phyloP scores from a whole-genome alignment of 2,113 vertebrate species.

The Petromus typicus region DNA sequence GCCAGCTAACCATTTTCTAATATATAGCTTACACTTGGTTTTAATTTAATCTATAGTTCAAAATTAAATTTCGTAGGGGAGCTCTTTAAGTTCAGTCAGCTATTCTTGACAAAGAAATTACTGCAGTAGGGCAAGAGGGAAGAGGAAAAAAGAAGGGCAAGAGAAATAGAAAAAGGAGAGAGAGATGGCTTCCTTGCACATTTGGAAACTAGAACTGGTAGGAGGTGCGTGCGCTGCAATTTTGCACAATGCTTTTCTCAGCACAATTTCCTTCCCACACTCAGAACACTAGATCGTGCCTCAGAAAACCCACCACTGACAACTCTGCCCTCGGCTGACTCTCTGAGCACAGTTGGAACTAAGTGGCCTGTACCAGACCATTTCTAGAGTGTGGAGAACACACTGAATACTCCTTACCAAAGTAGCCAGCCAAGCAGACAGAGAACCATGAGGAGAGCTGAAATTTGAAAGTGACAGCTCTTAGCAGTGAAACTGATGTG shows the following conservation, averaged over 20 bases:
- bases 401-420: not conserved
- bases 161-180: not conserved
- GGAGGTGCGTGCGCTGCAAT: not conserved
- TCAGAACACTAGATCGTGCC: not conserved
- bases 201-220: not conserved
- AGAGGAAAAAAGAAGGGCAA: not conserved
- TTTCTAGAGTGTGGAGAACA: conserved; percentile 46
- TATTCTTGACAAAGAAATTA: conserved; percentile 43
- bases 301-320: not conserved
- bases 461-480: conserved; percentile 24
- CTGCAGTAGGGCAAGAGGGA: not conserved
- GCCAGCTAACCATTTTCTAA: not conserved
- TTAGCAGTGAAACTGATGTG: conserved; percentile 4
- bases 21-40: not conserved
- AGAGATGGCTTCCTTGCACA: not conserved
- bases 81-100: not conserved
- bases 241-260: conserved; percentile 38
- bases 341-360: not conserved
- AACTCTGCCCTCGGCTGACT: not conserved
- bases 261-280: conserved; percentile 46
- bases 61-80: conserved; percentile 24
- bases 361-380: not conserved
- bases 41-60: conserved; percentile 27
- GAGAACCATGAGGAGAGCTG: not conserved
- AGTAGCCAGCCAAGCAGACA: conserved; percentile 1